Evolutionary conservation across 2,113 vertebrate genomes (phyloP).

Genomic region (Xerus inauris): DNA sequence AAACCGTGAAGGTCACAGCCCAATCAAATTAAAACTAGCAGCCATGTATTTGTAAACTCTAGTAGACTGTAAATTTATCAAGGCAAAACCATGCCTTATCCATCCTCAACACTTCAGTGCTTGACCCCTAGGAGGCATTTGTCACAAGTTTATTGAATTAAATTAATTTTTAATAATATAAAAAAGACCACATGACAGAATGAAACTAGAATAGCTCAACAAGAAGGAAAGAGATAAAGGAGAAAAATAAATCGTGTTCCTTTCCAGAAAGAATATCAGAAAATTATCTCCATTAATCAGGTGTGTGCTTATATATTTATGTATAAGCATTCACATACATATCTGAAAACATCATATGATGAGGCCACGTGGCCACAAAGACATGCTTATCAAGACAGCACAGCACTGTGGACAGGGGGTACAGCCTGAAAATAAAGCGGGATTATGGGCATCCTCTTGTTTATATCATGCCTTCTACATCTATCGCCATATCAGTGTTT

Average conservation of each 20-base stretch:
- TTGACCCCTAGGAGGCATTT: not conserved
- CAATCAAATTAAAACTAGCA: not conserved
- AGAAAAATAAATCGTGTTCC: not conserved
- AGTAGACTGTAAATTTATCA: not conserved
- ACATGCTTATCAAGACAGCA: not conserved
- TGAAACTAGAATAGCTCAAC: not conserved
- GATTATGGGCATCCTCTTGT: not conserved
- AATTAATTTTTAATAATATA: not conserved
- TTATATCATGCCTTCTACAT: not conserved
- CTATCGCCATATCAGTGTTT: not conserved
- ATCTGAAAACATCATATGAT: not conserved
- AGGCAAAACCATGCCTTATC: not conserved
- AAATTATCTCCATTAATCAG: not conserved
- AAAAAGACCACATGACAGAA: not conserved
- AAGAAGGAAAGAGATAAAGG: not conserved
- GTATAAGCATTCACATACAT: not conserved
- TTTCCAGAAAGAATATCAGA: not conserved
- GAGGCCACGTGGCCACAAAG: not conserved
- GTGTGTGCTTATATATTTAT: not conserved
- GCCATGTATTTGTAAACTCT: not conserved
- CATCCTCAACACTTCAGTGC: not conserved
- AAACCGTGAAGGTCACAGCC: not conserved
- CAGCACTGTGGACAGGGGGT: rapidly evolving
- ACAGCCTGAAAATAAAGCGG: not conserved
- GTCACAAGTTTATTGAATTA: not conserved